Evolutionary conservation across 1,140 invertebrate genomes (phyloP), one percentile per base, ranked within the genome.

Genomic region (Manduca sexta): DNA sequence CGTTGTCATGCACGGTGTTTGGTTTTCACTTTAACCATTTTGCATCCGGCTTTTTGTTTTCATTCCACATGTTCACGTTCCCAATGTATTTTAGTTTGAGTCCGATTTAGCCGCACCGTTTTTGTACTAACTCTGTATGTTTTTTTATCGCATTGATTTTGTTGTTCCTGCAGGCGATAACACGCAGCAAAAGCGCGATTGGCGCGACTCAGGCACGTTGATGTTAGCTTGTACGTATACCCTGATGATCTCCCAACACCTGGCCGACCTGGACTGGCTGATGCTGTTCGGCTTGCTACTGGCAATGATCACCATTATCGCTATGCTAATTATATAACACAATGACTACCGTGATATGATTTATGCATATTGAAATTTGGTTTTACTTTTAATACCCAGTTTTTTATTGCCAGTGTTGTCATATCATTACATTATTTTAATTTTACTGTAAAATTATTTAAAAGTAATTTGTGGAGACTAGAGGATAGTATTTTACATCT

Each of bases 281-380:
- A 89, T 91, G 66, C 76, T 91, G 65, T 86, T 92, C 64, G 89
- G 91, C 74, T 87, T 93, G 67, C 74, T 92, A 59, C 88, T 93
- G 74, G 91, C 91, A 70, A 86, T 92, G 64, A 88, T 92, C 66
- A 91, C 90, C 56, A 88, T 93, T 60, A 88, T 92, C 76, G 88
- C 88, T 69, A 90, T 90, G 76, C 77, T 91, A 56, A 75, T 88
- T 54, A 70, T 88, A 60, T 88, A 83, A 75, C 33, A 15, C 48
- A 15, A n/a, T 43, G 45, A 16, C 10, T 17, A 39, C 13, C 13
- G n/a, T n/a, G n/a, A n/a, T n/a, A n/a, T n/a, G 21, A 21, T 2
- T 21, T 21, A 26, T 8, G 21, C n/a, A n/a, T 26, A 26, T 8
- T 26, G 21, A 26, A 8, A 26, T 26, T 26, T 26, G 21, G 21